These are phyloP conservation scores for Oryzias dopingdopingensis DNA, from an alignment of 2,797 vertebrate species.

Conservation along the genomic window DNA sequence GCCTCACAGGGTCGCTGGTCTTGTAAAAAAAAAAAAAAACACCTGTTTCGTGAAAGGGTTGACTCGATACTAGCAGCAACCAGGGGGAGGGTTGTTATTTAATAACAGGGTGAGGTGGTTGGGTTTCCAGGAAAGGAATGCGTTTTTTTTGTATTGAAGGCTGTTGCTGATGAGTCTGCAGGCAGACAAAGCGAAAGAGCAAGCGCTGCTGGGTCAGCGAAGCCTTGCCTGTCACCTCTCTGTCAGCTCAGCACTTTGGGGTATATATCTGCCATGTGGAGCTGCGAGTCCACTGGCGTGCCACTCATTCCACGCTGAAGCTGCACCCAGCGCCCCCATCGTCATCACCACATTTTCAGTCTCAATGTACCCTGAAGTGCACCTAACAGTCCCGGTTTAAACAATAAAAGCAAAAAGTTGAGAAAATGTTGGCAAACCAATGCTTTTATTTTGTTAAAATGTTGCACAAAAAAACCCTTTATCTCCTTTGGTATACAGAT, in stretches of 20 bases:
- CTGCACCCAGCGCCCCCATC: neutral
- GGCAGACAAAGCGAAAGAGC: constrained; percentile 49
- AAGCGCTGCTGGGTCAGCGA: constrained; percentile 79
- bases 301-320: constrained; percentile 41
- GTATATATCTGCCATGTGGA: constrained; percentile 66
- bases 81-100: neutral
- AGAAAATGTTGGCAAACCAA: too few species aligned
- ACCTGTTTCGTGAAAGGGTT: constrained; percentile 2
- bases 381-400: too few species aligned
- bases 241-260: constrained; percentile 80
- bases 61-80: neutral
- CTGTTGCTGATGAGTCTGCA: constrained; percentile 60
- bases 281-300: constrained; percentile 41
- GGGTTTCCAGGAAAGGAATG: constrained; percentile 17
- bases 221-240: constrained; percentile 67
- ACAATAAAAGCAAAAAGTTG: too few species aligned
- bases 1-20: neutral
- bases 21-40: neutral
- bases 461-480: too few species aligned
- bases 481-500: too few species aligned
- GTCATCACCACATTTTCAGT: too few species aligned
- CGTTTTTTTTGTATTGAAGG: constrained; percentile 34
- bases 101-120: neutral
- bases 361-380: too few species aligned
- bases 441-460: too few species aligned